phyloP scores from a whole-genome alignment of 2,113 vertebrate species.

The Plecotus auritus region DNA sequence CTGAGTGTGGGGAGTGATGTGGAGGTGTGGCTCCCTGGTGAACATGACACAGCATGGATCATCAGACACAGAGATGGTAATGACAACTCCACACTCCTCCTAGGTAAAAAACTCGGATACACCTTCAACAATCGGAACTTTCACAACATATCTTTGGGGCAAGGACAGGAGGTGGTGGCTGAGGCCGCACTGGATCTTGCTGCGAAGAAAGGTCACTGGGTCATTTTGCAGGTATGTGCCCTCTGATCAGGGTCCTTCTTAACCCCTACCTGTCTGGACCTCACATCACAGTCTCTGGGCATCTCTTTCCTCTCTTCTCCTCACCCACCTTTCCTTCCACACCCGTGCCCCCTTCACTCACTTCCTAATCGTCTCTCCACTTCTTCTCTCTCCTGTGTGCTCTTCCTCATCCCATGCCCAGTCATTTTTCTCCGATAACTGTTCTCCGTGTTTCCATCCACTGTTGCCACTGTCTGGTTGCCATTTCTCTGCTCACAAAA shows the following conservation, averaged over 20 bases:
- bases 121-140: conserved; percentile 93
- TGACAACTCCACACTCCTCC: not conserved
- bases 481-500: not conserved
- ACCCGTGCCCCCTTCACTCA: not conserved
- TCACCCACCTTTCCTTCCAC: not conserved
- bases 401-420: not conserved
- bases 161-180: conserved; percentile 94
- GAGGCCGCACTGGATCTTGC: conserved; percentile 89
- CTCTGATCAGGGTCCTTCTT: no score
- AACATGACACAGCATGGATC: not conserved
- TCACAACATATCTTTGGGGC: conserved; percentile 95
- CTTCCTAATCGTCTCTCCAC: not conserved
- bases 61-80: not conserved
- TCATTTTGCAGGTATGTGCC: conserved; percentile 90
- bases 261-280: not conserved
- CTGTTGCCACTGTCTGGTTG: no score
- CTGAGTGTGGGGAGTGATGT: not conserved
- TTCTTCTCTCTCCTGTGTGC: not conserved
- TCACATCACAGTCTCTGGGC: not conserved
- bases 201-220: conserved; percentile 93
- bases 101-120: conserved; percentile 93
- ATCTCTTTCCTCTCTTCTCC: not conserved
- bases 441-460: not conserved
- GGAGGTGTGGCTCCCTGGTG: accelerated
- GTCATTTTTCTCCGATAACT: not conserved